Evolutionary conservation across 2,113 vertebrate species (phyloP), one percentile per base, ranked within the genome.

Genomic region (Ramphastos sulfuratus): DNA sequence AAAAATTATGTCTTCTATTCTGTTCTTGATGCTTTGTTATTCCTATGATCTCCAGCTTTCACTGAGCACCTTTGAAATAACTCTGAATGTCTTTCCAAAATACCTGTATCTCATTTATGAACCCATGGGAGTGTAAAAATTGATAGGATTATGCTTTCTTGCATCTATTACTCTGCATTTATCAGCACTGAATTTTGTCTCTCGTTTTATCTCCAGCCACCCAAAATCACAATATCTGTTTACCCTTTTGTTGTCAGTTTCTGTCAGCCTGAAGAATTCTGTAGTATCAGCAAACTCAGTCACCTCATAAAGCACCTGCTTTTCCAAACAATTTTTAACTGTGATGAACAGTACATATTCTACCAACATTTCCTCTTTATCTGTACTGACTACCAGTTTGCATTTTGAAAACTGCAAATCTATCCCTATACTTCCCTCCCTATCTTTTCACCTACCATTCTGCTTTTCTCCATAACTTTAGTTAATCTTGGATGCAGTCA

Each of bases 271-370:
- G 55, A 89, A 73, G n/a, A 82, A 66, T 89, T 93, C 56, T 61
- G 17, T 70, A 55, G 21, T 31, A 82, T 76, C 67, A 89, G 67
- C 74, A 96, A 28, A 76, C 30, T 89, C 8, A 4, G 56, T 74
- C 67, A 87, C 44, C 35, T 72, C 5, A 4, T 76, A 84, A 88
- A 55, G 30, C 5, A 59, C 25, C 27, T 75, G 16, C 31, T 85
- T 89, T 79, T 85, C 39, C 74, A 89, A 92, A 75, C 89, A 76
- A 87, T 70, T 91, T 89, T 48, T 72, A 78, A 33, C 31, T 54
- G 27, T 64, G 39, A 82, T 58, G 80, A 82, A 72, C 56, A 80
- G 33, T 70, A 63, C 9, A 77, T 28, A 73, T 56, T 18, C 31
- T 56, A 67, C 13, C 24, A 79, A 66, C 12, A 4, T 44, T 73